Evolutionary conservation across 2,888 invertebrate genomes (phyloP).

Genomic region (Drepanosiphum platanoidis): DNA sequence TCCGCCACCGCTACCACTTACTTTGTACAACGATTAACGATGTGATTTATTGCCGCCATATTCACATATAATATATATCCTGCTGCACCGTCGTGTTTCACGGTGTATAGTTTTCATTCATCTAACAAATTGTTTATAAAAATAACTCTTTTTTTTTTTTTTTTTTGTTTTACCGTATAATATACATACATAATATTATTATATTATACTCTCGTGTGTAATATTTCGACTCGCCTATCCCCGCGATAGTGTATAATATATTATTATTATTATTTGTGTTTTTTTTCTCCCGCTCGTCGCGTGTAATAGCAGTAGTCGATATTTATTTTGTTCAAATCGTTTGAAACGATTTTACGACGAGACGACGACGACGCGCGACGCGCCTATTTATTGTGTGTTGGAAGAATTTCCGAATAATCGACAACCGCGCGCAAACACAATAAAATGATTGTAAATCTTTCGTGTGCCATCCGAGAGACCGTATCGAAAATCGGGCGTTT

Average conservation of each 20-base stretch:
- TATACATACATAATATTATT: not conserved
- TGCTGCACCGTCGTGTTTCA: not conserved
- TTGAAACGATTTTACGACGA: too few relatives aligned
- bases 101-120: slow-evolving; percentile 36
- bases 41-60: slow-evolving; percentile 33
- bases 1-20: not conserved
- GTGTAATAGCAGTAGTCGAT: too few relatives aligned
- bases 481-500: not conserved
- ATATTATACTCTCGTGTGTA: not conserved
- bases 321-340: too few relatives aligned
- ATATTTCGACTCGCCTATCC: not conserved
- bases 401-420: too few relatives aligned
- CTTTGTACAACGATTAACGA: slow-evolving; percentile 32
- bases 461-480: too few relatives aligned
- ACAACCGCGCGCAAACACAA: too few relatives aligned
- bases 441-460: too few relatives aligned
- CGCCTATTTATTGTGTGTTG: too few relatives aligned
- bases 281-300: too few relatives aligned
- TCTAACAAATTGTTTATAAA: slow-evolving; percentile 31
- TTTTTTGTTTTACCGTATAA: not conserved
- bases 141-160: not conserved
- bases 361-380: too few relatives aligned
- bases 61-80: too few relatives aligned
- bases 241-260: not conserved
- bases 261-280: too few relatives aligned